Evolutionary conservation across 2,888 invertebrate species (phyloP).

Genomic region (Odontocolon sp.): DNA sequence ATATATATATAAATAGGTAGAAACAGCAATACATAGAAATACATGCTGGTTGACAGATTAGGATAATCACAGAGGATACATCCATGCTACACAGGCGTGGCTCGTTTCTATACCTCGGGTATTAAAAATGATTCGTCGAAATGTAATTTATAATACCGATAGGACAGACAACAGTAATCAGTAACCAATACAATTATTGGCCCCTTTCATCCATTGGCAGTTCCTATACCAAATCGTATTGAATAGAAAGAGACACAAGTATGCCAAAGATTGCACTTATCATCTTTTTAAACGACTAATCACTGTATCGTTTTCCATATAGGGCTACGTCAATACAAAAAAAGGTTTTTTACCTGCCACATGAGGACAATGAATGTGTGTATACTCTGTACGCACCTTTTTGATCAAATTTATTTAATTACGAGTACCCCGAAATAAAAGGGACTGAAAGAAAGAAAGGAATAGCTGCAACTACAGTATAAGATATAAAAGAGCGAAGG

Average conservation of each 20-base stretch:
- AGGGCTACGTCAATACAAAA: background rate
- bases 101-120: background rate
- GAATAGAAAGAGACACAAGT: too few relatives aligned
- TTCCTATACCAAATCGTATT: too few relatives aligned
- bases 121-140: conserved; percentile 26
- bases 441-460: conserved; percentile 14
- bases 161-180: conserved; percentile 8
- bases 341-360: conserved; percentile 35
- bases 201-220: too few relatives aligned
- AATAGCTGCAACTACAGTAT: background rate
- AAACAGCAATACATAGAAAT: too few relatives aligned
- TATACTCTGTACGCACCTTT: conserved; percentile 3
- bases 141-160: conserved; percentile 30
- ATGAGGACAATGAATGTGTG: conserved; percentile 23
- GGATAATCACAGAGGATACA: conserved; percentile 1
- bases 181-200: too few relatives aligned
- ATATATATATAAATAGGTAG: too few relatives aligned
- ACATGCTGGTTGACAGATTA: conserved; percentile 11
- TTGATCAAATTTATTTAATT: conserved; percentile 49
- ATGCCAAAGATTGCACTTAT: too few relatives aligned
- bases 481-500: background rate
- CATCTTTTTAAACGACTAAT: too few relatives aligned
- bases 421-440: conserved; percentile 22
- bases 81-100: background rate
- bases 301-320: too few relatives aligned